phyloP scores from a whole-genome alignment of 2,888 invertebrate genomes.

The Ectemnius cavifrons region DNA sequence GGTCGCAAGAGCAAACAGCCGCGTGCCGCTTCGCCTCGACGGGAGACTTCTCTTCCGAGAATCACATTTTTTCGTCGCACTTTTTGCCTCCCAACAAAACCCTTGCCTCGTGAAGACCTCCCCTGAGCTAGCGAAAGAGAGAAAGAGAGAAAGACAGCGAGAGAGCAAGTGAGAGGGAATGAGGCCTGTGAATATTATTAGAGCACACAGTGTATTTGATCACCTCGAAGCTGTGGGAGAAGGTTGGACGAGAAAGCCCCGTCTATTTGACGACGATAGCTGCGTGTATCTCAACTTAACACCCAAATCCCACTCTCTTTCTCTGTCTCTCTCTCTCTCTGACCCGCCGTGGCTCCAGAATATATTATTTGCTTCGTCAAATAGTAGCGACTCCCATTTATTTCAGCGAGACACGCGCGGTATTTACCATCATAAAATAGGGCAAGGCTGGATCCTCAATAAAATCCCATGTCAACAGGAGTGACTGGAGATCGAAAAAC shows the following conservation, averaged over 20 bases:
- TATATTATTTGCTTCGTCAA: constrained; percentile 14
- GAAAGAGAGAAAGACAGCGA: not conserved
- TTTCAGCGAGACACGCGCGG: constrained; percentile 11
- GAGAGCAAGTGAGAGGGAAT: too few species aligned
- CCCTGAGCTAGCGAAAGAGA: too few species aligned
- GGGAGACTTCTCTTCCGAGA: constrained; percentile 1
- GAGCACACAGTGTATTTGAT: constrained; percentile 30
- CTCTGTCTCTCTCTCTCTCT: too few species aligned
- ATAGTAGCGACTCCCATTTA: constrained; percentile 13
- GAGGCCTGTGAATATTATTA: constrained; percentile 18
- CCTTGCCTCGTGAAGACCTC: too few species aligned
- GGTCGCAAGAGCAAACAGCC: constrained; percentile 14
- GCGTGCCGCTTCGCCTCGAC: constrained; percentile 10
- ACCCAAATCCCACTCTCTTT: too few species aligned
- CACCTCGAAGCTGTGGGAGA: constrained; percentile 2
- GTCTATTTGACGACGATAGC: constrained; percentile 14
- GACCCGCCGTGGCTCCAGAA: not conserved
- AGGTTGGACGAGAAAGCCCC: not conserved
- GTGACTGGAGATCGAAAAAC: too few species aligned
- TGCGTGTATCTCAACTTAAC: too few species aligned
- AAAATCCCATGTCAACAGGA: too few species aligned
- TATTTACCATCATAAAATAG: not conserved
- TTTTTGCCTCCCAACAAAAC: not conserved
- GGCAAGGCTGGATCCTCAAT: too few species aligned
- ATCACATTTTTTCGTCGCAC: constrained; percentile 18